phyloP scores from a whole-genome alignment of 1,140 invertebrate genomes.

The Tetramorium alpestre region DNA sequence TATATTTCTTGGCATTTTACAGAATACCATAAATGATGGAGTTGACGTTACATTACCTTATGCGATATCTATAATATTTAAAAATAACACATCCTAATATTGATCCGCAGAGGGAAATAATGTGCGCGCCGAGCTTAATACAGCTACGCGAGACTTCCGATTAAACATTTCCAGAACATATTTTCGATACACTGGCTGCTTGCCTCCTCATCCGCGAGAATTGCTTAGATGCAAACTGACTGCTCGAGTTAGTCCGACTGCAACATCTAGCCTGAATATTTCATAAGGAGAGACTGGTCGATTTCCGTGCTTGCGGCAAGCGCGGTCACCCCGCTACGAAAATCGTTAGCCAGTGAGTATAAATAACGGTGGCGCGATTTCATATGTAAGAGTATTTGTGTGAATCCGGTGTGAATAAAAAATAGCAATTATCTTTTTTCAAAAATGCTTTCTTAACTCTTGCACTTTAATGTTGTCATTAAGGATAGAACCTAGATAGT shows the following conservation, averaged over 20 bases:
- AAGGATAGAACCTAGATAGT: neutral
- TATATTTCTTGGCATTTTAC: neutral
- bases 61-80: neutral
- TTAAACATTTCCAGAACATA: conserved; percentile 39
- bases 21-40: neutral
- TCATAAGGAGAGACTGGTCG: conserved; percentile 61
- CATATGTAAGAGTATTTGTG: neutral
- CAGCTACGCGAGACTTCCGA: conserved; percentile 1
- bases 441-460: neutral
- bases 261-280: conserved; percentile 70
- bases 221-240: conserved; percentile 47
- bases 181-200: conserved; percentile 39
- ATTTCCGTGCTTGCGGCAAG: conserved; percentile 62
- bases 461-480: neutral
- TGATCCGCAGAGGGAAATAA: conserved; percentile 22
- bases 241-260: conserved; percentile 41
- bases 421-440: neutral
- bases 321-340: conserved; percentile 25
- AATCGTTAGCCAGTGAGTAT: conserved; percentile 59
- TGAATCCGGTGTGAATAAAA: neutral
- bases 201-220: conserved; percentile 11
- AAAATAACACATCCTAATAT: conserved; percentile 35
- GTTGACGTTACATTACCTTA: neutral
- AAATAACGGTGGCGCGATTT: conserved; percentile 39
- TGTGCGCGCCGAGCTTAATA: neutral